Evolutionary conservation across 1,140 invertebrate species (phyloP).

Genomic region (Hydropsyche tenuis): DNA sequence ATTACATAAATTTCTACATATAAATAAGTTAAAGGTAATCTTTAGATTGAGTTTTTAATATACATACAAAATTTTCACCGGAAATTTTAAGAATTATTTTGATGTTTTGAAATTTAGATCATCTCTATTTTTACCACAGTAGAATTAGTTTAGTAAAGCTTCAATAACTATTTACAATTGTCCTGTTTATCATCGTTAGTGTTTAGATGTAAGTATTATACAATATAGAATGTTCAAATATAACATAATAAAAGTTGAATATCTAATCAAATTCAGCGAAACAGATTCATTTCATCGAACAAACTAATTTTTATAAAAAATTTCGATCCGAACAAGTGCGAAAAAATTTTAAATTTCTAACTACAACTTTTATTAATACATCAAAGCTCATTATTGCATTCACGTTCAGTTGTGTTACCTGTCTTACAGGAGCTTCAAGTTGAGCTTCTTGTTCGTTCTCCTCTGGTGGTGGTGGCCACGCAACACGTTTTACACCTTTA

Average conservation of each 20-base stretch:
- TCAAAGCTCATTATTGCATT: neutral
- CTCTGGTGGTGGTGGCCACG: constrained; percentile 81
- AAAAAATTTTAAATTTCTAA: neutral
- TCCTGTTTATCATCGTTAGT: constrained; percentile 4
- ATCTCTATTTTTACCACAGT: neutral
- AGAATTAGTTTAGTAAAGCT: constrained; percentile 12
- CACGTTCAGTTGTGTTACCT: constrained; percentile 36
- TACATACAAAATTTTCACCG: neutral
- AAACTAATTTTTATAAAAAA: neutral
- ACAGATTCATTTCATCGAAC: neutral
- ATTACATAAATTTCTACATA: too few species aligned
- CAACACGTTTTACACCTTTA: constrained; percentile 78
- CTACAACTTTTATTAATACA: constrained; percentile 6
- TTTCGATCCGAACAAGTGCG: neutral
- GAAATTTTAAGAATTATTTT: neutral
- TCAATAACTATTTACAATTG: constrained; percentile 5
- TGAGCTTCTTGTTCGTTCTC: constrained; percentile 54
- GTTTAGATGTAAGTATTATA: neutral
- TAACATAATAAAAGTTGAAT: neutral
- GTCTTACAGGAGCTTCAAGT: constrained; percentile 47
- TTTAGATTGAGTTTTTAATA: neutral
- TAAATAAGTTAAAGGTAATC: too few species aligned
- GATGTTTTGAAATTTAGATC: neutral
- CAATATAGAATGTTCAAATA: too few species aligned
- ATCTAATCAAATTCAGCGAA: neutral